A percentile compares a stretch with the other conserved stretches of the same genome.
Conservation (phyloP, 2,797 vertebrate species). For the Phaenicophaeus curvirostris region DNA sequence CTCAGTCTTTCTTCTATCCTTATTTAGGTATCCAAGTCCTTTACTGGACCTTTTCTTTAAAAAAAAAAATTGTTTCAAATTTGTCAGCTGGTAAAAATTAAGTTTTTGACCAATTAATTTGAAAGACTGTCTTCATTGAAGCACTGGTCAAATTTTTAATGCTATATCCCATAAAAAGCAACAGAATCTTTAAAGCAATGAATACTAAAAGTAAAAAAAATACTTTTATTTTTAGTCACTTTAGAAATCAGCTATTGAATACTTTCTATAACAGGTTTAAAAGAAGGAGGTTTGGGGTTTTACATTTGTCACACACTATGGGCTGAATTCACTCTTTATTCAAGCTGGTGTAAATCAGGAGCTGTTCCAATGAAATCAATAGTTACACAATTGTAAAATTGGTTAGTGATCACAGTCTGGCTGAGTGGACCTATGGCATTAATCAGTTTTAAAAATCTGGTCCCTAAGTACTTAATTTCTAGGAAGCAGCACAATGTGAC, state of each 20-base stretch:
- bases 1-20: background rate
- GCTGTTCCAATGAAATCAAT: constrained; percentile 34
- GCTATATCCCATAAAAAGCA: background rate
- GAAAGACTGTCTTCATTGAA: background rate
- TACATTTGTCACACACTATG: background rate
- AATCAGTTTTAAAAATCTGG: constrained; percentile 64
- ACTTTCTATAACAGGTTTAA: background rate
- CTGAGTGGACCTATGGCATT: background rate
- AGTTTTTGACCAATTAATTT: background rate
- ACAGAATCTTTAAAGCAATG: background rate
- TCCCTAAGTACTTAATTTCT: constrained; percentile 68
- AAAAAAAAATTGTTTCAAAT: background rate
- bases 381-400: constrained; percentile 39
- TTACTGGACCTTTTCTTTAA: background rate
- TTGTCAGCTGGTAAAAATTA: background rate
- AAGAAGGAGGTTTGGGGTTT: background rate
- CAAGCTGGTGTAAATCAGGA: constrained; percentile 14
- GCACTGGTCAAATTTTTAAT: background rate
- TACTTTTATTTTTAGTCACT: background rate
- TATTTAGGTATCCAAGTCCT: background rate
- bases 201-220: background rate
- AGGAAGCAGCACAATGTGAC: constrained; percentile 66
- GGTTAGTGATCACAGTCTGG: constrained; percentile 19
- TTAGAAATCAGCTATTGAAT: background rate
- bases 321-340: background rate